Percentiles rank a stretch among this genome's conserved stretches.
Evolutionary conservation across 2,888 invertebrate genomes (phyloP).

Genomic region (Rotaria macrura): DNA sequence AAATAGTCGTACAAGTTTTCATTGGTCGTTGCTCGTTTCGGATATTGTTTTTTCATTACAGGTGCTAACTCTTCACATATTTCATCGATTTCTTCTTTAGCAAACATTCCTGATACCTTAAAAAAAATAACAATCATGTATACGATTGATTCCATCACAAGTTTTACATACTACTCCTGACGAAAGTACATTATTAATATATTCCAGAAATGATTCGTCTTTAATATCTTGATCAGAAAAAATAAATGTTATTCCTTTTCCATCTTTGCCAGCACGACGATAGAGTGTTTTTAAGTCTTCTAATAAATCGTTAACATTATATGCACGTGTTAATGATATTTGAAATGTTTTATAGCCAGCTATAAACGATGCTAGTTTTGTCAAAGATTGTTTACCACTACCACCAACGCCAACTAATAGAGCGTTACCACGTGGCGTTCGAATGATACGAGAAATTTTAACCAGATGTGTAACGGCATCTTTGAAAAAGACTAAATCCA

Average conservation of each 20-base stretch:
- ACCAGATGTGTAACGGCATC: conserved; percentile 90
- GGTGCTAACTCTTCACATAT: conserved; percentile 82
- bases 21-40: conserved; percentile 71
- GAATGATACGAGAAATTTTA: conserved; percentile 79
- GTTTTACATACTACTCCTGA: conserved; percentile 55
- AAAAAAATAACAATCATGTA: not conserved
- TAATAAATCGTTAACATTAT: conserved; percentile 81
- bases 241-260: conserved; percentile 88
- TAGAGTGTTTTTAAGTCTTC: conserved; percentile 85
- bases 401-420: conserved; percentile 92
- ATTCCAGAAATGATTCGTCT: conserved; percentile 92
- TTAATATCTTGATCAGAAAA: conserved; percentile 93
- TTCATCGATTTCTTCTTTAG: conserved; percentile 85
- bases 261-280: conserved; percentile 81
- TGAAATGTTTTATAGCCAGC: conserved; percentile 83
- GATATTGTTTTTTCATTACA: conserved; percentile 82
- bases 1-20: conserved; percentile 89
- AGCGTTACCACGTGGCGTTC: conserved; percentile 85
- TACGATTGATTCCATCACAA: too few relatives aligned
- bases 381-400: conserved; percentile 87
- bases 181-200: conserved; percentile 83
- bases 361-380: conserved; percentile 85
- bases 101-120: conserved; percentile 76
- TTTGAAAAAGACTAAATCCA: conserved; percentile 50
- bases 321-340: conserved; percentile 56